Evolutionary conservation across 2,113 vertebrate genomes (phyloP).

Genomic region (Podiceps cristatus): DNA sequence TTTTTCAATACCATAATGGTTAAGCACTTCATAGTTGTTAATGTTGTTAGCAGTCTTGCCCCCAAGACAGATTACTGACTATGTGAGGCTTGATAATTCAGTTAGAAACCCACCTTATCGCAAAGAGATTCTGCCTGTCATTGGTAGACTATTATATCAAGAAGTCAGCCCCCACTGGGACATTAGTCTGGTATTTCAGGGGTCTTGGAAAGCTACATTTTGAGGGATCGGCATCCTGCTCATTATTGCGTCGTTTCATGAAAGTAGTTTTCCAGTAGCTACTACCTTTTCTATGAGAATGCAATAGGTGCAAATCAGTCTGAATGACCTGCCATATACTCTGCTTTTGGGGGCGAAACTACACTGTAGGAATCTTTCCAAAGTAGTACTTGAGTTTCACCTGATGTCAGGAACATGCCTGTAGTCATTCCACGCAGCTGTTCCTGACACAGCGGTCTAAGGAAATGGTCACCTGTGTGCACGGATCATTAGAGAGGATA

Average conservation of each 20-base stretch:
- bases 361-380: background rate
- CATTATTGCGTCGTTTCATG: background rate
- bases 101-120: background rate
- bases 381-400: background rate
- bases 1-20: background rate
- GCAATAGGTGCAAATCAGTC: background rate
- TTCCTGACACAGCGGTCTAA: background rate
- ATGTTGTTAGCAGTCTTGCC: background rate
- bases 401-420: background rate
- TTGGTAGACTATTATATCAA: background rate
- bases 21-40: background rate
- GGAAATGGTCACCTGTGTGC: background rate
- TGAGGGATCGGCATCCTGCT: background rate
- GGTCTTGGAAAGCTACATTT: background rate
- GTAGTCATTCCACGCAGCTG: background rate
- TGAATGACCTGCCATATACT: background rate
- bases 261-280: background rate
- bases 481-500: too few species aligned
- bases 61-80: background rate
- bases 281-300: background rate
- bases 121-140: background rate
- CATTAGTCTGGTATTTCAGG: background rate
- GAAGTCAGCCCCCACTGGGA: background rate
- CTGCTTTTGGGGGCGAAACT: background rate
- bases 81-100: background rate